Percentiles rank a stretch among this genome's conserved stretches.
These are phyloP conservation scores for Volucella bombylans DNA, from an alignment of 2,888 invertebrate species.

Conservation along the genomic window DNA sequence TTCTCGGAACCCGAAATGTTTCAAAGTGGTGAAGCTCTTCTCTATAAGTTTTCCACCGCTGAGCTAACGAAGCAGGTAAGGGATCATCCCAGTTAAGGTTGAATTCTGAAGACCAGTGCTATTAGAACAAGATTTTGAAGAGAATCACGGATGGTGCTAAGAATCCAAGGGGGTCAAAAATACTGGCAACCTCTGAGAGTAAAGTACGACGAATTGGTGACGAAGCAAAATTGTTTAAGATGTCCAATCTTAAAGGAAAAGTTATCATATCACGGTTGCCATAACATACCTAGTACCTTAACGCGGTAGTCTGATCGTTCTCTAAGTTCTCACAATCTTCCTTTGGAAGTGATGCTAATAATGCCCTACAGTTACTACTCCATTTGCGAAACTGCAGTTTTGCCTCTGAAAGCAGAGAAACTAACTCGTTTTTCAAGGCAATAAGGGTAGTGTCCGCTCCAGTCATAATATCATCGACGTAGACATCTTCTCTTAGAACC, in stretches of 20 bases:
- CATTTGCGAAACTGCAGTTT: constrained; percentile 33
- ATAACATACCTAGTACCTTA: constrained; percentile 8
- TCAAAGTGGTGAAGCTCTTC: not conserved
- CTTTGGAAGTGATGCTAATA: not conserved
- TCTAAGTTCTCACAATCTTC: constrained; percentile 16
- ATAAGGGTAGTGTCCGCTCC: not conserved
- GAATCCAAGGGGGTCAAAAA: too few relatives aligned
- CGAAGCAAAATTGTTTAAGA: constrained; percentile 7
- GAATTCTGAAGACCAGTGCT: not conserved
- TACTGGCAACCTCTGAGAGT: too few relatives aligned
- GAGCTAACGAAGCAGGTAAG: not conserved
- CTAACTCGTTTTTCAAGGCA: not conserved
- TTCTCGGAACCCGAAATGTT: constrained; percentile 2
- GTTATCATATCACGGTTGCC: constrained; percentile 8
- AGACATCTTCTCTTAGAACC: constrained; percentile 22
- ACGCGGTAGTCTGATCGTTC: not conserved
- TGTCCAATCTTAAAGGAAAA: not conserved
- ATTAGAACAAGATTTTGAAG: constrained; percentile 20
- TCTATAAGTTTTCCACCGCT: not conserved
- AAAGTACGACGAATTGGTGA: too few relatives aligned
- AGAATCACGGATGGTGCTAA: constrained; percentile 13
- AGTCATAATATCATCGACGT: constrained; percentile 26
- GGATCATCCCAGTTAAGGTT: not conserved
- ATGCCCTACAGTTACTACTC: not conserved
- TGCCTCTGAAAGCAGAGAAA: constrained; percentile 2